These are phyloP conservation scores for Monopterus albus DNA, from an alignment of 2,113 vertebrate species.

Conservation along the genomic window DNA sequence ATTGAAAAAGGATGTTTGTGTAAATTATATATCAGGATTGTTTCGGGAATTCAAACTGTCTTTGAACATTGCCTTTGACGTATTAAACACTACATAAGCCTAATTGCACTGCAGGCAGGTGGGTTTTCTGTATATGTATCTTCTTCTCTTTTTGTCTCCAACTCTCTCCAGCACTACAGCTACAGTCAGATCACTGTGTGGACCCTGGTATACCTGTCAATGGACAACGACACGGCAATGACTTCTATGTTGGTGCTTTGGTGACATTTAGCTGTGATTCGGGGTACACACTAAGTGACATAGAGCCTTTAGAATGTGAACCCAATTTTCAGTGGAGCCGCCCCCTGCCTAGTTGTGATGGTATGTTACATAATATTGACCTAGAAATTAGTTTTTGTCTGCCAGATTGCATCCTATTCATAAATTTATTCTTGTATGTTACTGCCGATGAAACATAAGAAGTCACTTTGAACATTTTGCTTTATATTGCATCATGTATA, in stretches of 20 bases:
- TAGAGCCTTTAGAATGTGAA: constrained; percentile 91
- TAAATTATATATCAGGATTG: constrained; percentile 47
- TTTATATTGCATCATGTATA: constrained; percentile 62
- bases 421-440: constrained; percentile 48
- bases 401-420: constrained; percentile 40
- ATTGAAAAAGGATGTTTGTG: constrained; percentile 8
- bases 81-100: background rate
- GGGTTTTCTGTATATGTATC: background rate
- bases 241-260: constrained; percentile 95
- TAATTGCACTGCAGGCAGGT: constrained; percentile 2
- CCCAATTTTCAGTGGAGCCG: constrained; percentile 99
- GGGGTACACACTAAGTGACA: constrained; percentile 92
- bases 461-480: constrained; percentile 45
- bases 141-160: background rate
- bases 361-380: constrained; percentile 76
- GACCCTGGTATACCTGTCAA: constrained; percentile 97
- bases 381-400: constrained; percentile 51
- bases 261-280: constrained; percentile 96
- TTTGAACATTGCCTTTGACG: constrained; percentile 33
- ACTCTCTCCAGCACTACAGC: constrained; percentile 86
- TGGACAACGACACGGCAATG: constrained; percentile 93
- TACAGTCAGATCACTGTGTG: constrained; percentile 96
- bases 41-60: constrained; percentile 12
- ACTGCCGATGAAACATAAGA: constrained; percentile 27
- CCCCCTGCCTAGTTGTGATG: constrained; percentile 96